These are phyloP conservation scores for Rhyacophila evoluta DNA, from an alignment of 2,888 invertebrate genomes.

Conservation along the genomic window DNA sequence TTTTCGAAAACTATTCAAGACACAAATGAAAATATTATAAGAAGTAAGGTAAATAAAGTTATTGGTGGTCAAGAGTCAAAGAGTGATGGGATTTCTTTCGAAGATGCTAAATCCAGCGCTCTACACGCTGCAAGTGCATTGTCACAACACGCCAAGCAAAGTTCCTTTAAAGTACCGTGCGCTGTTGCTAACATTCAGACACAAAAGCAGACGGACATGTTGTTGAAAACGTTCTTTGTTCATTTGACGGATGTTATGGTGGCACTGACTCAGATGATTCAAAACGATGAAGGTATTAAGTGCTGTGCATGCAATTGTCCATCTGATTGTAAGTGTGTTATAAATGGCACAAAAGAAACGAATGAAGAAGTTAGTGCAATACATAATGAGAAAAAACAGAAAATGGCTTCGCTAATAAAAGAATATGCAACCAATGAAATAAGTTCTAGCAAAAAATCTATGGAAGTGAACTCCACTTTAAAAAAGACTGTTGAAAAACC, in stretches of 20 bases:
- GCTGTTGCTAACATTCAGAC: slow-evolving; percentile 39
- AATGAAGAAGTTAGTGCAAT: slow-evolving; percentile 8
- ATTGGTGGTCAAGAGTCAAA: not conserved
- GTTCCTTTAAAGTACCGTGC: slow-evolving; percentile 45
- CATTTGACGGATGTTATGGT: slow-evolving; percentile 68
- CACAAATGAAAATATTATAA: slow-evolving; percentile 29
- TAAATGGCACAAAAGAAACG: not conserved
- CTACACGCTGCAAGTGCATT: slow-evolving; percentile 56
- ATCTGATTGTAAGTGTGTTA: not conserved
- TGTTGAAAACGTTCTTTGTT: slow-evolving; percentile 66
- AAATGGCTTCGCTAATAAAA: slow-evolving; percentile 25
- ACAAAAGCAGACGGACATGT: slow-evolving; percentile 57
- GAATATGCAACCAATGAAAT: slow-evolving; percentile 21
- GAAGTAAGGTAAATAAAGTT: not conserved
- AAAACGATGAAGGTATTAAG: slow-evolving; percentile 34
- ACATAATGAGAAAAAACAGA: slow-evolving; percentile 30
- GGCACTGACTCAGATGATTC: slow-evolving; percentile 62
- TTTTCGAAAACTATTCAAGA: not conserved
- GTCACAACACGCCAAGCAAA: slow-evolving; percentile 59
- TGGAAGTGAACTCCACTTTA: not conserved
- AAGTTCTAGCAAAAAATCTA: not conserved
- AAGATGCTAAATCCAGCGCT: slow-evolving; percentile 45
- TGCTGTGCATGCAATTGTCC: not conserved
- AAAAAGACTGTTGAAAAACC: slow-evolving; percentile 18
- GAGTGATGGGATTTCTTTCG: slow-evolving; percentile 25